Percentiles rank a stretch among this genome's conserved stretches.
These are phyloP conservation scores for Heliconius sara DNA, from an alignment of 2,888 invertebrate genomes.

Conservation along the genomic window DNA sequence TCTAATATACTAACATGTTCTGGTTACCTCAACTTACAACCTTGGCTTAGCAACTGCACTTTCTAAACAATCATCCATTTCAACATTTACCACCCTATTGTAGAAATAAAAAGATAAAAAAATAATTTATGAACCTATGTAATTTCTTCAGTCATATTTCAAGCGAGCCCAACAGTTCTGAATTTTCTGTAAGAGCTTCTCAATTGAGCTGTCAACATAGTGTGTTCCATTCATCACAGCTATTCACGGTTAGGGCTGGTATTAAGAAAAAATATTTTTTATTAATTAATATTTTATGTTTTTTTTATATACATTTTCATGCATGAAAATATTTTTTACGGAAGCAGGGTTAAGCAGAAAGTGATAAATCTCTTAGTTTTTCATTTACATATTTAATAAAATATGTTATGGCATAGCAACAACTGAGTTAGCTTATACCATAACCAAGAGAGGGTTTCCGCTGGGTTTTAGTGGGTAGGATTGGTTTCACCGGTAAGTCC, in stretches of 20 bases:
- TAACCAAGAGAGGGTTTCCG: too few species aligned
- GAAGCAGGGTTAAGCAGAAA: too few species aligned
- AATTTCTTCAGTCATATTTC: constrained; percentile 39
- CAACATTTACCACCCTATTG: background rate
- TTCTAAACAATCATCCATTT: background rate
- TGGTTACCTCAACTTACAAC: background rate
- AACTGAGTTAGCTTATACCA: too few species aligned
- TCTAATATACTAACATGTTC: too few species aligned
- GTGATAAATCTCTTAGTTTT: too few species aligned
- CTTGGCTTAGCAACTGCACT: background rate
- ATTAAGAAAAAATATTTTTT: background rate
- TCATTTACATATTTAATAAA: too few species aligned
- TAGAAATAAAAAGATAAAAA: background rate
- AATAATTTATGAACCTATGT: constrained; percentile 17
- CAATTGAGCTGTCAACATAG: constrained; percentile 46
- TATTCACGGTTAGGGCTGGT: constrained; percentile 36
- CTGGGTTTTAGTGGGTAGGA: too few species aligned
- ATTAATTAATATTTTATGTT: too few species aligned
- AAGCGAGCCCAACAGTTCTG: constrained; percentile 38
- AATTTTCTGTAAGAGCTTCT: constrained; percentile 42
- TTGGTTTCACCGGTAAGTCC: too few species aligned
- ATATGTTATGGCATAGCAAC: too few species aligned
- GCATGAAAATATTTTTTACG: too few species aligned
- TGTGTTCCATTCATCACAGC: constrained; percentile 44
- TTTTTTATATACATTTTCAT: too few species aligned